A percentile compares a stretch with the other conserved stretches of the same genome.
Conservation (phyloP, 37 sponge, comb jelly and placozoan species). For the Petrosia ficiformis region DNA sequence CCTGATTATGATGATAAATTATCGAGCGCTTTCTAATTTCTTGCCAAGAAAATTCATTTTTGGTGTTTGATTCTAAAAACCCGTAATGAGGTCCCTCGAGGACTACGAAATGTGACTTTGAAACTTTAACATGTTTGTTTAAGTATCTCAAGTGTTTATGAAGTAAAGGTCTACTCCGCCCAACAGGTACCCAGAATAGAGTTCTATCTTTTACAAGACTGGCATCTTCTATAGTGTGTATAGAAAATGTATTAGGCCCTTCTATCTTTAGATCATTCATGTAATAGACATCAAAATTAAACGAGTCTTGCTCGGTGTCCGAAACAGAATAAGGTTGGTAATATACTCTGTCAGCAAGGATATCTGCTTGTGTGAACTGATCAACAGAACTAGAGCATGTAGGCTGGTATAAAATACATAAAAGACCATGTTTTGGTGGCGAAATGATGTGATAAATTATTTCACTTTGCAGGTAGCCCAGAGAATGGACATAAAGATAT, state of each 20-base stretch:
- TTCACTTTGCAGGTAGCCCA: background rate
- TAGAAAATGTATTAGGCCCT: background rate
- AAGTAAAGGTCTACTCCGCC: background rate
- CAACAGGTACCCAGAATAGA: constrained; percentile 7
- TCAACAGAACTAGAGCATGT: constrained; percentile 10
- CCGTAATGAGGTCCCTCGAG: constrained; percentile 17
- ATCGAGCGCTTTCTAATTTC: background rate
- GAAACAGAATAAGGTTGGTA: constrained; percentile 23
- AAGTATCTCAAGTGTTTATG: constrained; percentile 7
- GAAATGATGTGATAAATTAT: constrained; percentile 8
- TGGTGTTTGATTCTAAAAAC: background rate
- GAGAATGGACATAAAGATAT: constrained; percentile 9
- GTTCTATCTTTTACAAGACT: background rate
- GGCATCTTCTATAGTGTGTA: background rate
- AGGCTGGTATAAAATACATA: constrained; percentile 2
- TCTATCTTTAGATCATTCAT: background rate
- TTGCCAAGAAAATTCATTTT: background rate
- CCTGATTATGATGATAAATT: constrained; percentile 2
- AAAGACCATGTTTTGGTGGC: constrained; percentile 12
- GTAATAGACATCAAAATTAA: constrained; percentile 5
- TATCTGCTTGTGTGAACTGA: constrained; percentile 35
- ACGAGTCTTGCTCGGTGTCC: constrained; percentile 2
- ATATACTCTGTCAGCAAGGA: constrained; percentile 3
- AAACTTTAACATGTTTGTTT: background rate
- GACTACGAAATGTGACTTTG: background rate